These are phyloP conservation scores for Antitype chi DNA, from an alignment of 2,888 invertebrate genomes.

Conservation along the genomic window DNA sequence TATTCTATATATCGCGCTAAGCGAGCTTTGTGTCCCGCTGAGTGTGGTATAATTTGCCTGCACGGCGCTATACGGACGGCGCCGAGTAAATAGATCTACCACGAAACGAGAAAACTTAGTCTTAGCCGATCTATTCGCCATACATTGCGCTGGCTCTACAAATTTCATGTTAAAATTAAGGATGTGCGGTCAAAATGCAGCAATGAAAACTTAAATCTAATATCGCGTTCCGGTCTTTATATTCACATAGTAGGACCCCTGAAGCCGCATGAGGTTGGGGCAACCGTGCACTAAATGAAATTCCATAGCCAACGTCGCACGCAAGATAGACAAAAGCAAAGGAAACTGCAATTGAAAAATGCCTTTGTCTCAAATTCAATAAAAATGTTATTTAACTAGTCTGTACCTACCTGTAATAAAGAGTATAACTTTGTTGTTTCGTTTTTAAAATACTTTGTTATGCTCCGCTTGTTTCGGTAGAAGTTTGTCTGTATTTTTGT, in stretches of 20 bases:
- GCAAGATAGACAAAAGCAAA: conserved; percentile 59
- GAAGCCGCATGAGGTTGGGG: conserved; percentile 55
- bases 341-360: conserved; percentile 68
- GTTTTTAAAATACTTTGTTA: conserved; percentile 54
- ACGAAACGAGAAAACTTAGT: conserved; percentile 33
- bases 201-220: conserved; percentile 47
- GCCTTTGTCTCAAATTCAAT: conserved; percentile 62
- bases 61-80: conserved; percentile 54
- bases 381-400: conserved; percentile 48
- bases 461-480: conserved; percentile 25
- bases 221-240: conserved; percentile 11
- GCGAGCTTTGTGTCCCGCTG: conserved; percentile 79
- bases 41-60: conserved; percentile 83
- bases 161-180: conserved; percentile 4
- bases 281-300: conserved; percentile 68
- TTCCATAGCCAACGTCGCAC: conserved; percentile 65
- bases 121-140: background rate
- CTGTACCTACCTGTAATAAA: conserved; percentile 26
- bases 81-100: conserved; percentile 37
- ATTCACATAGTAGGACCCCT: conserved; percentile 33
- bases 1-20: conserved; percentile 82
- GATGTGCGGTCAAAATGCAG: conserved; percentile 7
- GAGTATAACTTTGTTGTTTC: conserved; percentile 36
- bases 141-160: conserved; percentile 35
- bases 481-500: conserved; percentile 37